Evolutionary conservation across 1,140 invertebrate genomes (phyloP).

Genomic region (Eriosoma lanigerum): DNA sequence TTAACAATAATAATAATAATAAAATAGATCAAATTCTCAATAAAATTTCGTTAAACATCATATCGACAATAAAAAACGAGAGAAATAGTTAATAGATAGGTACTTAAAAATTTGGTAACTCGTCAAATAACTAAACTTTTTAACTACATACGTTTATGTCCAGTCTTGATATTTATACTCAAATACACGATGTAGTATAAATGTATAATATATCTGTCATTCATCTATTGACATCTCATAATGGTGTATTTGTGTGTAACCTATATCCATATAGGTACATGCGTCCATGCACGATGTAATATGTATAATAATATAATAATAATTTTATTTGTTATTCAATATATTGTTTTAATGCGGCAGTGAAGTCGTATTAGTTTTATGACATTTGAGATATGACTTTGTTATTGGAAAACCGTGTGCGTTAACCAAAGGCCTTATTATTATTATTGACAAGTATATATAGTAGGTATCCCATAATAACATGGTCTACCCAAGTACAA

Average conservation of each 20-base stretch:
- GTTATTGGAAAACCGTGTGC: background rate
- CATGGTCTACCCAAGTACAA: no score
- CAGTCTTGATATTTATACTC: no score
- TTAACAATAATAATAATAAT: no score
- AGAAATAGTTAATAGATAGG: no score
- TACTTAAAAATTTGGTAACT: no score
- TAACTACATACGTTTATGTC: no score
- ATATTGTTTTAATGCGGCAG: conserved; percentile 15
- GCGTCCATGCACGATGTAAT: background rate
- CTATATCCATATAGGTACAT: background rate
- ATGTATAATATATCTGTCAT: background rate
- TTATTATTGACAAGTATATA: conserved; percentile 3
- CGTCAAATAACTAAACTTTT: no score
- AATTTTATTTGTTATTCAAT: conserved; percentile 10
- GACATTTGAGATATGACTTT: conserved; percentile 31
- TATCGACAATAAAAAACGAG: no score
- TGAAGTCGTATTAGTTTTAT: conserved; percentile 43
- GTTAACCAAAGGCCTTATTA: background rate
- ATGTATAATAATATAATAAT: background rate
- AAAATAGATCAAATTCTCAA: no score
- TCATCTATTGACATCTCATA: background rate
- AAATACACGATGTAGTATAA: background rate
- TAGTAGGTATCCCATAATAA: background rate
- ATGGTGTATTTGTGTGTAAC: no score
- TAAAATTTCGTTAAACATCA: no score